A percentile compares a stretch with the other conserved stretches of the same genome.
These are phyloP conservation scores for Tridacna gigas DNA, from an alignment of 2,888 invertebrate genomes.

Conservation along the genomic window DNA sequence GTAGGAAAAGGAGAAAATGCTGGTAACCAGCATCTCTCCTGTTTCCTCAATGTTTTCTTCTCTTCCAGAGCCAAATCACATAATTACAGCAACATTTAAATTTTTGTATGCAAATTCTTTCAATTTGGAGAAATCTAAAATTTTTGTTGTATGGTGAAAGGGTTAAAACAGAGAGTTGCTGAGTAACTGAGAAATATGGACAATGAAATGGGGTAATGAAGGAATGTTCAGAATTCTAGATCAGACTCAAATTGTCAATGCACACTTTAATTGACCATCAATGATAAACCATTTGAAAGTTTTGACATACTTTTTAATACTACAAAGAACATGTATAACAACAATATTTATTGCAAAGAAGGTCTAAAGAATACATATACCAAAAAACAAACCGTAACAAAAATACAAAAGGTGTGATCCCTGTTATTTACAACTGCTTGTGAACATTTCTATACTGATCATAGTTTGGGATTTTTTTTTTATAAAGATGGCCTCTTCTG, in stretches of 20 bases:
- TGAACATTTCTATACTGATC: too few species aligned
- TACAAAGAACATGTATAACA: slow-evolving; percentile 18
- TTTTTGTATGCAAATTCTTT: too few species aligned
- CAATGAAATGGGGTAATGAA: background rate
- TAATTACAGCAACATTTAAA: too few species aligned
- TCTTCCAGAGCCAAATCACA: too few species aligned
- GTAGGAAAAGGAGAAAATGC: too few species aligned
- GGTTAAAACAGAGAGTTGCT: background rate
- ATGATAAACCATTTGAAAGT: slow-evolving; percentile 19
- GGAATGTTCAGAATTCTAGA: background rate
- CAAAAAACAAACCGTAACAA: slow-evolving; percentile 2
- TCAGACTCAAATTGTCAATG: background rate
- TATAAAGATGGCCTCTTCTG: too few species aligned
- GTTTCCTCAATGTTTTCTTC: too few species aligned
- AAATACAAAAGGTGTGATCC: slow-evolving; percentile 7
- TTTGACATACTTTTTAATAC: slow-evolving; percentile 23
- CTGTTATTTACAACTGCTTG: background rate
- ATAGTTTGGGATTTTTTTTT: too few species aligned
- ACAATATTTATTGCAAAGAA: slow-evolving; percentile 12
- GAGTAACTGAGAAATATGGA: background rate
- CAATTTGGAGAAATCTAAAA: too few species aligned
- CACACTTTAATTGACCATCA: slow-evolving; percentile 26
- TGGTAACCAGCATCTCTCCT: too few species aligned
- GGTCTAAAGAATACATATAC: slow-evolving; percentile 9
- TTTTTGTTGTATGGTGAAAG: too few species aligned